phyloP scores from a whole-genome alignment of 2,797 vertebrate genomes.

The Xerus rutilus region DNA sequence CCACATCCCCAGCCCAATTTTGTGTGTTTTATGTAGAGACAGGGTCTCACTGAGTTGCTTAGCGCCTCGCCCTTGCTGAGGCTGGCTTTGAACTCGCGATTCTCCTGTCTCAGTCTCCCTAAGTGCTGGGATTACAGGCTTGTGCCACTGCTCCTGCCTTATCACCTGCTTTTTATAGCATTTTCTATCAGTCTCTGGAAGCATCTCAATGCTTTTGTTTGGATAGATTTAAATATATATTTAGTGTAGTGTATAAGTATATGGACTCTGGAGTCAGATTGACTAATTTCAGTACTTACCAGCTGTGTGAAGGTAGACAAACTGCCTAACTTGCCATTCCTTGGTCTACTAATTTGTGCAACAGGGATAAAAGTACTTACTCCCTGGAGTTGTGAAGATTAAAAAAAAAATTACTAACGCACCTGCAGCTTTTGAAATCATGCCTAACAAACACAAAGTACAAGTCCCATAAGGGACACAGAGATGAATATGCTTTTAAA shows the following conservation, averaged over 20 bases:
- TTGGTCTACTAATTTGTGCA: conserved; percentile 34
- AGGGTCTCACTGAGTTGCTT: too few relatives aligned
- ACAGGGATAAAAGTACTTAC: neutral
- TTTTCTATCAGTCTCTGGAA: conserved; percentile 42
- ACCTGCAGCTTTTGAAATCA: conserved; percentile 53
- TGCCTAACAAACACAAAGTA: neutral
- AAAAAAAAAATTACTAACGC: neutral
- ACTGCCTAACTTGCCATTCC: neutral
- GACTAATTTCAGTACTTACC: neutral
- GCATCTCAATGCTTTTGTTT: conserved; percentile 13
- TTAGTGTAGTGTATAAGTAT: neutral
- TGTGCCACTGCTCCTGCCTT: neutral
- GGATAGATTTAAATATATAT: conserved; percentile 19
- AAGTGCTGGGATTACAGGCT: too few relatives aligned
- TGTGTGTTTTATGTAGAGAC: too few relatives aligned
- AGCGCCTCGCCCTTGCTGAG: too few relatives aligned
- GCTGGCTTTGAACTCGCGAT: too few relatives aligned
- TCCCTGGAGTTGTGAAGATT: neutral
- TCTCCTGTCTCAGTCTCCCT: too few relatives aligned
- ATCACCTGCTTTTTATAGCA: neutral
- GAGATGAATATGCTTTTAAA: conserved; percentile 49
- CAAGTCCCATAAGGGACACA: conserved; percentile 11
- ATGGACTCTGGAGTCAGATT: neutral
- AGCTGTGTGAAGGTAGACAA: neutral
- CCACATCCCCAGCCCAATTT: too few relatives aligned